Base-by-base conservation (phyloP, 2,888 invertebrate genomes). In the Poecilus cupreus region DNA sequence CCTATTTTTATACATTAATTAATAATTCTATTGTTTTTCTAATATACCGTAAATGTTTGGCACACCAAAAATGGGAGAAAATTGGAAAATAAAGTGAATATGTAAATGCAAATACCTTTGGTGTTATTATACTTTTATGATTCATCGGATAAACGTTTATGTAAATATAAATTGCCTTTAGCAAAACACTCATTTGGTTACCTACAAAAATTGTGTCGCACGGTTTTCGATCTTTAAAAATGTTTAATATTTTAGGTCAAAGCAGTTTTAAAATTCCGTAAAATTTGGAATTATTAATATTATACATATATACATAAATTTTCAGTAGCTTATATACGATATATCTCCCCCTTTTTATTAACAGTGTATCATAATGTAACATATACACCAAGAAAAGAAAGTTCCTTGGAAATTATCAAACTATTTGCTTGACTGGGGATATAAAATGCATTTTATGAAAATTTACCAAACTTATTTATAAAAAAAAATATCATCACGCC, bases 191-290 rank as follows among this genome's bases (percentile, higher is more conserved):
- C 60, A 60, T 60, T 60, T 60, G 24, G 24, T 26, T 26, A 60
- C 60, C 60, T 60, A 60, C 60, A 60, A 60, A 60, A 60, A 32
- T 60, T 60, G 60, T 60, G 60, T 60, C 60, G 26, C 60, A 26
- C 60, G 54, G 26, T 10, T 11, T 60, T 32, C 13, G 60, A 60
- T 49, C 49, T 22, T 18, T 20, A 6, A 43, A 43, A 4, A 60
- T 26, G 24, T 60, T 60, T 60, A 60, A 60, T 60, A 26, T 24
- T n/a, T 32, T 32, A 8, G 8, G 6, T 5, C 4, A 32, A 1
- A 2, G 6, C 32, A 32, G 32, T 1, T 32, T 32, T 2, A n/a
- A 43, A 43, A 43, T 43, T n/a, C 43, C 43, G 11, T 0, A 32
- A 32, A 43, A 6, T 43, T 3, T 43, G 43, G 43, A 43, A 43